Base-by-base conservation (phyloP, 53 echinoderm and acorn worm species). In the Holothuria scabra region DNA sequence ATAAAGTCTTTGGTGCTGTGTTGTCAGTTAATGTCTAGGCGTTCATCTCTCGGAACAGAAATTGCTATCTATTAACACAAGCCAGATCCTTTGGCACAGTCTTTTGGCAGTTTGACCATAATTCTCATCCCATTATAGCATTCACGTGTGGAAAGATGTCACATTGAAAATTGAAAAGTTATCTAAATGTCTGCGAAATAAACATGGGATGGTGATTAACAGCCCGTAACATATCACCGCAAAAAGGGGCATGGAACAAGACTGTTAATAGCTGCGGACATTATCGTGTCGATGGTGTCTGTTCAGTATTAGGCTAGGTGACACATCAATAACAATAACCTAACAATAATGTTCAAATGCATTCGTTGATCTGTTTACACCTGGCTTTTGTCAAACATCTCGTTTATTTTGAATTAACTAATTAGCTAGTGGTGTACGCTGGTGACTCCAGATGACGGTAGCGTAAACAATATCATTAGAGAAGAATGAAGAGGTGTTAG, bases 371-470 rank as follows among this genome's bases (percentile, higher is more conserved):
- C 72, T 72, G 72, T 72, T 72, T 72, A 72, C 72, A 44, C 28
- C 72, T 72, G 72, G 72, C 16, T 72, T 72, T 72, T 24, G 72
- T 72, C 72, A 72, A 72, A 72, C 26, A 48, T 48, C 46, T 72
- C 72, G 72, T 72, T 72, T 72, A 72, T 72, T 72, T 72, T 44
- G 72, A 72, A 72, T 72, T 72, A 72, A 72, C 72, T 72, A 72
- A 72, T 72, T 72, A 72, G 72, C 72, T 46, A 24, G 72, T 72
- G 72, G 72, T n/a, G 37, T 72, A 25, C 25, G 46, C 72, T 44
- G 23, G 46, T 48, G 46, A 48, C 24, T 24, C 14, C 25, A 18
- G 52, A 18, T 18, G 52, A 52, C 18, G 48, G 46, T 28, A 46
- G 25, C 48, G 72, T 72, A 72, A 72, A 72, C 72, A 72, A 44